A percentile compares a stretch with the other conserved stretches of the same genome.
phyloP scores from a whole-genome alignment of 2,113 vertebrate genomes.

The Vidua macroura region DNA sequence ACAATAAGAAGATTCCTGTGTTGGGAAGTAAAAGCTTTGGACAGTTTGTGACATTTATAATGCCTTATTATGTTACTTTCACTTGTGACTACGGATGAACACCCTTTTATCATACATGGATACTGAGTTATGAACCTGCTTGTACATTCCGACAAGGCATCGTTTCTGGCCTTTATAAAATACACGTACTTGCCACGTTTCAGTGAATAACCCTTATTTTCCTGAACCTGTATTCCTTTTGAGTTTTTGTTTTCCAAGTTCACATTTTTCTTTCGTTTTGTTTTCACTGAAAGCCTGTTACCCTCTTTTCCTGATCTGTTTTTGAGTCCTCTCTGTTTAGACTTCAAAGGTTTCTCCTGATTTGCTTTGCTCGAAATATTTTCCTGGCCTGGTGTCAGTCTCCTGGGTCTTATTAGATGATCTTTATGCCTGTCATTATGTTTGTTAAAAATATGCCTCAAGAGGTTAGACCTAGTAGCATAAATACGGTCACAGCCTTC shows the following conservation, averaged over 20 bases:
- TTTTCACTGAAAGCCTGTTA: conserved; percentile 78
- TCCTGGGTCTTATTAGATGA: conserved; percentile 84
- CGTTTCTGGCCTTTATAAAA: conserved; percentile 84
- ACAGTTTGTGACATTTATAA: conserved; percentile 91
- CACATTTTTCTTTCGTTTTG: conserved; percentile 67
- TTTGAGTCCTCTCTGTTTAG: conserved; percentile 77
- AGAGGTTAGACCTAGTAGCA: conserved; percentile 91
- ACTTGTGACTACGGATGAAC: conserved; percentile 88
- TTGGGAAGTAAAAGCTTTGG: conserved; percentile 88
- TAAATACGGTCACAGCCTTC: conserved; percentile 94
- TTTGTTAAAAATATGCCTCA: conserved; percentile 93
- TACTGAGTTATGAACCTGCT: conserved; percentile 87
- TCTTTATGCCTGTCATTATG: conserved; percentile 89
- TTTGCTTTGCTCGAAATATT: conserved; percentile 77
- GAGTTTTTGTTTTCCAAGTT: conserved; percentile 63
- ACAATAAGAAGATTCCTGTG: conserved; percentile 90
- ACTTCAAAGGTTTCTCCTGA: conserved; percentile 77
- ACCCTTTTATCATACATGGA: conserved; percentile 96
- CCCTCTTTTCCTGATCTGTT: conserved; percentile 81
- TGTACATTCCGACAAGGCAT: conserved; percentile 88
- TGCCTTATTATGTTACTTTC: conserved; percentile 92
- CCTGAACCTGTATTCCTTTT: conserved; percentile 67
- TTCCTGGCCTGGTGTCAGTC: conserved; percentile 79
- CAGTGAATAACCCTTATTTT: conserved; percentile 74
- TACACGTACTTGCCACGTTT: conserved; percentile 79